Evolutionary conservation across 2,113 vertebrate species (phyloP).

Genomic region (Cyanoderma ruficeps): DNA sequence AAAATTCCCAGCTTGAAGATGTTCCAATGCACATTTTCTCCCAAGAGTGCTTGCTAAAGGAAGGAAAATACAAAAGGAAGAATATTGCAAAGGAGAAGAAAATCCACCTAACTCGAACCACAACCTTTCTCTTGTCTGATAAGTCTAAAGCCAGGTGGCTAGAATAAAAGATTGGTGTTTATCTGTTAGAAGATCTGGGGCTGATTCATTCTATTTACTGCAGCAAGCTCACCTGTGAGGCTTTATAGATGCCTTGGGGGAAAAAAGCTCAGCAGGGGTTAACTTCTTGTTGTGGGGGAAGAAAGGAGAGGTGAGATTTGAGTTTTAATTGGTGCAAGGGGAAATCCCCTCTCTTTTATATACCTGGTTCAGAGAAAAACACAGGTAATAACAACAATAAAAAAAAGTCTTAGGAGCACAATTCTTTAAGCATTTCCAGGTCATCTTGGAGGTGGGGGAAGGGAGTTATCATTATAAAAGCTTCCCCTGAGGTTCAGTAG

Average conservation of each 20-base stretch:
- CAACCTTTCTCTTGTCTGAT: conserved; percentile 29
- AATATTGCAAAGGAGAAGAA: neutral
- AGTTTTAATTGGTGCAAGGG: conserved; percentile 74
- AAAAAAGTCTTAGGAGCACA: conserved; percentile 32
- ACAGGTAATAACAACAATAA: conserved; percentile 34
- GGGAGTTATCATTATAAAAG: neutral
- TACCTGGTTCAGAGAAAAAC: conserved; percentile 21
- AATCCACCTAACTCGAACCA: conserved; percentile 40
- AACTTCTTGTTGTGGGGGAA: conserved; percentile 71
- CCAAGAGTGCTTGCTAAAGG: neutral
- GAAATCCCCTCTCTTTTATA: conserved; percentile 75
- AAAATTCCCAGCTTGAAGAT: neutral
- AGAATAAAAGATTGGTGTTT: conserved; percentile 77
- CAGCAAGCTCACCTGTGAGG: conserved; percentile 77
- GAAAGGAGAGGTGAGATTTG: conserved; percentile 62
- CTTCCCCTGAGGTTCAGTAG: conserved; percentile 12
- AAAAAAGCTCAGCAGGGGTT: conserved; percentile 73
- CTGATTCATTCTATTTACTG: conserved; percentile 78
- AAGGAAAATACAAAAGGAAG: conserved; percentile 34
- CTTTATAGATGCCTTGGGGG: conserved; percentile 77
- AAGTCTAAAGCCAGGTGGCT: conserved; percentile 66
- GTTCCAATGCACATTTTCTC: neutral
- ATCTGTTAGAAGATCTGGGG: conserved; percentile 74
- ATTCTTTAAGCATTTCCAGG: conserved; percentile 43
- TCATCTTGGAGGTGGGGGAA: conserved; percentile 15